Conservation (phyloP, 2,113 vertebrate genomes). For the Apeltes quadracus region DNA sequence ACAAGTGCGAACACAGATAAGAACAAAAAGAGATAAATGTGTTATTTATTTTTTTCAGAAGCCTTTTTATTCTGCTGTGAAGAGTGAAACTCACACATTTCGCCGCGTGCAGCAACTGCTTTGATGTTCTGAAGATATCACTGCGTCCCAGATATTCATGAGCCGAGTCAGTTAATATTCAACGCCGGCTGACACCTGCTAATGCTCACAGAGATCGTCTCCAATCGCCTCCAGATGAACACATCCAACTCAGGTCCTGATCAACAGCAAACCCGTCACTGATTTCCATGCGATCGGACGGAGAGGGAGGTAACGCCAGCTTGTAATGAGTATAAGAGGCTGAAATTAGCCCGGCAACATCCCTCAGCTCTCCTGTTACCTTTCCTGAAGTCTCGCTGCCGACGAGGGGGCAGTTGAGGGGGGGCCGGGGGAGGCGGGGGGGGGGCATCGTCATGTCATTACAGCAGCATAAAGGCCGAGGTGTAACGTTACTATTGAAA, state of each 20-base stretch:
- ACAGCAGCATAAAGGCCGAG: conserved; percentile 60
- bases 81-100: conserved; percentile 51
- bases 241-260: conserved; percentile 34
- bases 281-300: conserved; percentile 46
- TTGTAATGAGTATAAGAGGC: conserved; percentile 62
- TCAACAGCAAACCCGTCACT: conserved; percentile 54
- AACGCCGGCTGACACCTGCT: conserved; percentile 34
- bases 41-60: neutral
- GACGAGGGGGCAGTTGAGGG: conserved; percentile 28
- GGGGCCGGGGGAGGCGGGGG: conserved; percentile 1
- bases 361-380: conserved; percentile 67
- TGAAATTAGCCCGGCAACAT: conserved; percentile 66
- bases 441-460: conserved; percentile 65
- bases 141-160: conserved; percentile 58
- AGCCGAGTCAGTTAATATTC: conserved; percentile 53
- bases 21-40: conserved; percentile 35
- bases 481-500: conserved; percentile 71
- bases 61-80: conserved; percentile 36
- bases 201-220: conserved; percentile 52
- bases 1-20: conserved; percentile 38
- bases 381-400: conserved; percentile 59
- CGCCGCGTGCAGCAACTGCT: conserved; percentile 35
- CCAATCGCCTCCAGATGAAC: conserved; percentile 34
- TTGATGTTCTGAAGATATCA: conserved; percentile 58
- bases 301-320: conserved; percentile 63